These are phyloP conservation scores for Micronisus gabar DNA, from an alignment of 2,113 vertebrate genomes.

Conservation along the genomic window DNA sequence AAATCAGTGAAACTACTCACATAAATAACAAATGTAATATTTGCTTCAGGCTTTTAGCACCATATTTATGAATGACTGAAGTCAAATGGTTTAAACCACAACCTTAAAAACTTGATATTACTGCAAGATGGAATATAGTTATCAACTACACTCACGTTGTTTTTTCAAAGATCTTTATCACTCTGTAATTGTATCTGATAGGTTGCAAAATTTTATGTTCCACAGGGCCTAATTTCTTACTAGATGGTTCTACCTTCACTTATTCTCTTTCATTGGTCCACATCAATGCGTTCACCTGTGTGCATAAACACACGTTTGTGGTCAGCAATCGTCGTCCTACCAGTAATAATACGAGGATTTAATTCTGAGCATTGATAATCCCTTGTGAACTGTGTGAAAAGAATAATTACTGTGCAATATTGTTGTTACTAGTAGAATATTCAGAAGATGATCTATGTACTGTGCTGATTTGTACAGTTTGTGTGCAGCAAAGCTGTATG, in stretches of 20 bases:
- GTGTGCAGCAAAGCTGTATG: neutral
- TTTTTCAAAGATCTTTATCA: constrained; percentile 25
- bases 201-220: constrained; percentile 11
- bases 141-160: neutral
- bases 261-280: neutral
- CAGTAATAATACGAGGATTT: neutral
- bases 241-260: neutral
- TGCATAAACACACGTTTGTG: neutral
- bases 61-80: neutral
- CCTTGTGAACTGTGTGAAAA: neutral
- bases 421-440: neutral
- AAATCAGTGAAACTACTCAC: neutral
- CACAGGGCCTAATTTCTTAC: neutral
- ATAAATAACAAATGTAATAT: neutral
- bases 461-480: neutral
- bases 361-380: neutral
- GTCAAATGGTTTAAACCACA: neutral
- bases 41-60: neutral
- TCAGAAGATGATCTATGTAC: neutral
- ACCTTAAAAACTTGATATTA: constrained; percentile 1
- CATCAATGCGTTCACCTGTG: neutral
- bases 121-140: constrained; percentile 8
- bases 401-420: neutral
- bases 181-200: constrained; percentile 18
- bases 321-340: neutral